These are phyloP conservation scores for Pimephales promelas DNA, from an alignment of 2,113 vertebrate species.

Conservation along the genomic window DNA sequence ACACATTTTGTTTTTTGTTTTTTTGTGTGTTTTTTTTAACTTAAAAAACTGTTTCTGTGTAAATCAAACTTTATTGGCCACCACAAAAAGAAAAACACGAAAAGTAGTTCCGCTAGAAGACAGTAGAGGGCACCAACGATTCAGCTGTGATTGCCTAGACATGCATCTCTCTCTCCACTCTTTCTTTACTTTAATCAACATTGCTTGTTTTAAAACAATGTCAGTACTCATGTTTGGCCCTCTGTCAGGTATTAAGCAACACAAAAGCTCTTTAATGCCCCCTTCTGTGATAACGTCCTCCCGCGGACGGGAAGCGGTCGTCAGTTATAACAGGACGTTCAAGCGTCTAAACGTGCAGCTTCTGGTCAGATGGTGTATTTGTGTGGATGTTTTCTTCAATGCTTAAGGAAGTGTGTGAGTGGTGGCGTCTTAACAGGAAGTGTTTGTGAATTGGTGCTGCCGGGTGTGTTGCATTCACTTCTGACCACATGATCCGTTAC, in stretches of 20 bases:
- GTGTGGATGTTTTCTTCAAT: constrained; percentile 19
- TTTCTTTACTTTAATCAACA: background rate
- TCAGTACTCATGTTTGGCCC: background rate
- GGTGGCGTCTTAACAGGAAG: constrained; percentile 12
- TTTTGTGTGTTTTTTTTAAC: background rate
- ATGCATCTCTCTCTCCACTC: background rate
- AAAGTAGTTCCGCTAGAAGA: background rate
- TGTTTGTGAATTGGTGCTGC: background rate
- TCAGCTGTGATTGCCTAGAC: background rate
- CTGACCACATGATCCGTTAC: background rate
- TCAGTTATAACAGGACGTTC: constrained; percentile 23
- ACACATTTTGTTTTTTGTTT: background rate
- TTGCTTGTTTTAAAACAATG: constrained; percentile 6
- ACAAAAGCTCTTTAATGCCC: constrained; percentile 3
- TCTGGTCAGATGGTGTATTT: background rate
- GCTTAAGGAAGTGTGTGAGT: constrained; percentile 1
- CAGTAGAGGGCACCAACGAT: background rate
- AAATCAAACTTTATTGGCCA: background rate
- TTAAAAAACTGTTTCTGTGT: background rate
- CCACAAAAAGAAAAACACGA: background rate
- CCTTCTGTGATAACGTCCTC: background rate
- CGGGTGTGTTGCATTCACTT: background rate
- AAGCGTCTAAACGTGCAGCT: background rate
- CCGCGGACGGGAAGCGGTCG: constrained; percentile 32
- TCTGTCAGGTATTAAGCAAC: background rate